These are phyloP conservation scores for Malurus alboscapulatus DNA, from an alignment of 2,113 vertebrate species.

Conservation along the genomic window DNA sequence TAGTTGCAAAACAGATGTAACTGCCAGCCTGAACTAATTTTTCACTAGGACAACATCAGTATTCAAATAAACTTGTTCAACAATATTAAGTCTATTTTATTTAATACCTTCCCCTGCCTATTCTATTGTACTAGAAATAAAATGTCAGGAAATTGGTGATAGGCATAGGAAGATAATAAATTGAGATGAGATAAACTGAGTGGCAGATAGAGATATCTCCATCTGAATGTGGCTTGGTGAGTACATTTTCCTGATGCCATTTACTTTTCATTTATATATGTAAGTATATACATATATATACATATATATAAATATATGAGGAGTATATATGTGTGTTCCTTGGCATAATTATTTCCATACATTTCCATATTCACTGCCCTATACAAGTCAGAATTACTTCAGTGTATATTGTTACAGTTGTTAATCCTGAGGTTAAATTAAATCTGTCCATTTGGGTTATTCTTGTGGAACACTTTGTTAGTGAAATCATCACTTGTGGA, in stretches of 20 bases:
- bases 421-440: not conserved
- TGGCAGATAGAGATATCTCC: not conserved
- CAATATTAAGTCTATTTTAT: not conserved
- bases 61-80: not conserved
- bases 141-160: not conserved
- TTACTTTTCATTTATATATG: not conserved
- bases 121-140: not conserved
- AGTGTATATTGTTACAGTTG: not conserved
- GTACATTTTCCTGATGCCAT: not conserved
- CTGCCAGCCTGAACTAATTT: not conserved
- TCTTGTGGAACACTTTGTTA: not conserved
- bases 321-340: not conserved
- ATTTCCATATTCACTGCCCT: not conserved
- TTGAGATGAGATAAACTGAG: not conserved
- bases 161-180: not conserved
- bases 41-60: not conserved
- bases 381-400: not conserved
- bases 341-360: not conserved
- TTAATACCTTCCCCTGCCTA: not conserved
- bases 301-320: not conserved
- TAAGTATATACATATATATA: not conserved
- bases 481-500: not conserved
- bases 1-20: not conserved
- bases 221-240: not conserved
- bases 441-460: not conserved